Evolutionary conservation across 92 coral and sea anemone species (phyloP).

Genomic region (Blastomussa wellsi): DNA sequence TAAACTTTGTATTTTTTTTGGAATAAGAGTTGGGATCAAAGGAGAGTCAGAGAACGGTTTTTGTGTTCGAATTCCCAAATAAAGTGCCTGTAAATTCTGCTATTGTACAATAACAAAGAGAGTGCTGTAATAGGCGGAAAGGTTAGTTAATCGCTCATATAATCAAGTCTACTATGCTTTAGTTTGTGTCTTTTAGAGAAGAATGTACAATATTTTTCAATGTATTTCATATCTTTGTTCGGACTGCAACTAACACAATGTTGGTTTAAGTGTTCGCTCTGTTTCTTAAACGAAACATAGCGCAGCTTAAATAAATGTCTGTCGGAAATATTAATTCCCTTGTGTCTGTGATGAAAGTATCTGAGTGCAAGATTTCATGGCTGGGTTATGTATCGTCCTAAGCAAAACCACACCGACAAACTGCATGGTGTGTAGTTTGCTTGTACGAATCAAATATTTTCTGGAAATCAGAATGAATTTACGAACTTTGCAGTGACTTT

Average conservation of each 20-base stretch:
- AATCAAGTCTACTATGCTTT: too few relatives aligned
- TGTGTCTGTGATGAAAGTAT: neutral
- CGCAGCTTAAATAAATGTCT: neutral
- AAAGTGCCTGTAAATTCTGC: neutral
- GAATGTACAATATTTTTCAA: too few relatives aligned
- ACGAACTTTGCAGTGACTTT: neutral
- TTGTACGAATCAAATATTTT: neutral
- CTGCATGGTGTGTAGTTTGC: too few relatives aligned
- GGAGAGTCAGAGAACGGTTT: neutral
- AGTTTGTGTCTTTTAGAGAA: neutral
- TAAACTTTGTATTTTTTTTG: too few relatives aligned
- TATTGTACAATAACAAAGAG: neutral
- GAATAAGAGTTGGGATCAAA: too few relatives aligned
- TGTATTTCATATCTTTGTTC: neutral
- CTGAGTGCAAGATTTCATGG: neutral
- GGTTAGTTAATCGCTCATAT: neutral
- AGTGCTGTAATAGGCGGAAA: neutral
- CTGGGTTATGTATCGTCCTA: neutral
- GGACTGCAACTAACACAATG: neutral
- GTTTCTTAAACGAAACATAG: neutral
- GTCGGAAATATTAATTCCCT: neutral
- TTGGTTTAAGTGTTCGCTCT: neutral
- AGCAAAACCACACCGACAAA: too few relatives aligned
- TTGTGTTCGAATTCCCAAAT: neutral
- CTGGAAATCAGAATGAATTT: too few relatives aligned